These are phyloP conservation scores for Mormyrops attenuatus DNA, from an alignment of 2,797 vertebrate species.

Conservation along the genomic window DNA sequence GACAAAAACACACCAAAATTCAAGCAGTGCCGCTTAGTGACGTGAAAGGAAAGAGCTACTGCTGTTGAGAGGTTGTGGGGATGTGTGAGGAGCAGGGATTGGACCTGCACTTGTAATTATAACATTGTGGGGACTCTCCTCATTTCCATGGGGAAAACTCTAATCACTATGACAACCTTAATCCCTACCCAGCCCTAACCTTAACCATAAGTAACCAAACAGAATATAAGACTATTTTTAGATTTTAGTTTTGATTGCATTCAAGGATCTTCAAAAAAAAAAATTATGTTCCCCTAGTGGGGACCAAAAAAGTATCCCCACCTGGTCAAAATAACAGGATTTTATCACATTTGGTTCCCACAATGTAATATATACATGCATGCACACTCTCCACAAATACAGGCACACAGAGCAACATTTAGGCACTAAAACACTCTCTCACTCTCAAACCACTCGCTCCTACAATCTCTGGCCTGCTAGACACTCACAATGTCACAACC, in stretches of 20 bases:
- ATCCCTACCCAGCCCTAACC: neutral
- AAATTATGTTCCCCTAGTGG: neutral
- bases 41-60: neutral
- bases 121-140: too few relatives aligned
- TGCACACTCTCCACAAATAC: neutral
- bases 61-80: neutral
- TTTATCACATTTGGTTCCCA: neutral
- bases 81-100: neutral
- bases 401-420: neutral
- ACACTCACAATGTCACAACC: neutral
- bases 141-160: too few relatives aligned
- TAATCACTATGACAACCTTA: neutral
- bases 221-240: neutral
- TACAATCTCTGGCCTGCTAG: neutral
- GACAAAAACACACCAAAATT: neutral
- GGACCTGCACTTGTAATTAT: neutral
- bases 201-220: neutral
- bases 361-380: too few relatives aligned
- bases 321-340: neutral
- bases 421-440: neutral
- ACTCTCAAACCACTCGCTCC: neutral
- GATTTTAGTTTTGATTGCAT: neutral
- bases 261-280: neutral
- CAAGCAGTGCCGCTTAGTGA: neutral
- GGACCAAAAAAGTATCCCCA: neutral